Conservation (phyloP, 1,140 invertebrate species). For the Dinothrombium tinctorium region DNA sequence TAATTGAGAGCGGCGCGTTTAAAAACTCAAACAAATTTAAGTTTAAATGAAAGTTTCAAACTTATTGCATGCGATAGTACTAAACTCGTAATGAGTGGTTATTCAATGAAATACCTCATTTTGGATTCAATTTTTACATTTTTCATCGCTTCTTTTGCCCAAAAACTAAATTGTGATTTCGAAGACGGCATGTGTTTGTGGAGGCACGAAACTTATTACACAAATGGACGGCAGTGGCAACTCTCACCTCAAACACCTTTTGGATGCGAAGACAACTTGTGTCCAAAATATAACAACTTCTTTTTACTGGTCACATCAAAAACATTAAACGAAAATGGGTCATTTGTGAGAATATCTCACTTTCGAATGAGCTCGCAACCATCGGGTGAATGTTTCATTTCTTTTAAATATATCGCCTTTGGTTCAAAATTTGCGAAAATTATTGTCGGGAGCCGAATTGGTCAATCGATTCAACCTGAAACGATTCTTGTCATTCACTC, state of each 20-base stretch:
- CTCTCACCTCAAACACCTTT: not conserved
- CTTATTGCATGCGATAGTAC: too few species aligned
- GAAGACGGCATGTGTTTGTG: not conserved
- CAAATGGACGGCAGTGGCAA: not conserved
- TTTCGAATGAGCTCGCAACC: not conserved
- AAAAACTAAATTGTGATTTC: too few species aligned
- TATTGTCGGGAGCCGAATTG: not conserved
- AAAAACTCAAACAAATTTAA: too few species aligned
- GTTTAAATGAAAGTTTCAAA: too few species aligned
- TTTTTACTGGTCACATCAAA: not conserved
- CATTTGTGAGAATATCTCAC: not conserved
- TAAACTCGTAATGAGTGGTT: too few species aligned
- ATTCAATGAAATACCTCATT: too few species aligned
- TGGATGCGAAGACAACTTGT: not conserved
- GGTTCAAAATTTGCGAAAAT: not conserved
- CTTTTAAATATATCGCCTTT: conserved; percentile 1
- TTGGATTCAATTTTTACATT: too few species aligned
- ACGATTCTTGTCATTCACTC: not conserved
- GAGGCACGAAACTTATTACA: not conserved
- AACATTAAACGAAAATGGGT: not conserved
- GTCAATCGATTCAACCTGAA: not conserved
- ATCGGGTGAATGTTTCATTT: not conserved
- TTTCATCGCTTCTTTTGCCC: too few species aligned
- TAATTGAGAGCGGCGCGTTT: too few species aligned
- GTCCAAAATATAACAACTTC: not conserved